These are phyloP conservation scores for Chionoecetes opilio DNA, from an alignment of 1,140 invertebrate species.

Conservation along the genomic window DNA sequence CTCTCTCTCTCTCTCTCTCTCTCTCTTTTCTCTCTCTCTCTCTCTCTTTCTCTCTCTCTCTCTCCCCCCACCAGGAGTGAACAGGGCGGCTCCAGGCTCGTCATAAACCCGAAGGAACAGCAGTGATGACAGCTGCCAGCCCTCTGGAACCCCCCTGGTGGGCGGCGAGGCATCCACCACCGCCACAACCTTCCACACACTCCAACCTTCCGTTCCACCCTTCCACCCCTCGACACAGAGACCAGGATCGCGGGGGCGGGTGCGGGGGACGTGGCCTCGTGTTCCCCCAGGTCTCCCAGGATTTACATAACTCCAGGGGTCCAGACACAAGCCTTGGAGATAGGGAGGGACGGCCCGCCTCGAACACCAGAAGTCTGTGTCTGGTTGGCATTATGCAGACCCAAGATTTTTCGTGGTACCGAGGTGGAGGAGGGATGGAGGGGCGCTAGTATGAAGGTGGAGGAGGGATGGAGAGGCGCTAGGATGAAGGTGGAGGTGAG, in stretches of 20 bases:
- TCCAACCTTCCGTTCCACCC: not conserved
- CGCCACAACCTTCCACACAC: not conserved
- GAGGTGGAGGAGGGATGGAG: not conserved
- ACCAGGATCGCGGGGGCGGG: not conserved
- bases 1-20: not conserved
- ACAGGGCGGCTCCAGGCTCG: conserved; percentile 38
- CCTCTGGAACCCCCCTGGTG: conserved; percentile 67
- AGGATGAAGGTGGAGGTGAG: not conserved
- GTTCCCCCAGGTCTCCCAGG: conserved; percentile 32
- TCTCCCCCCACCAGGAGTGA: not conserved
- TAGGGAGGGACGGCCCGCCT: conserved; percentile 56
- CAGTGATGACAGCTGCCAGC: conserved; percentile 73
- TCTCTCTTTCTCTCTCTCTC: conserved; percentile 13
- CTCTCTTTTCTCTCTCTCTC: not conserved
- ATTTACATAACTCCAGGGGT: conserved; percentile 77
- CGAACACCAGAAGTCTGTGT: conserved; percentile 74
- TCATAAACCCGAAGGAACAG: conserved; percentile 75
- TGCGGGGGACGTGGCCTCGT: conserved; percentile 32
- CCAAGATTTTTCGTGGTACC: not conserved
- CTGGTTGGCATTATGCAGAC: conserved; percentile 52
- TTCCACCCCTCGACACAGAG: not conserved
- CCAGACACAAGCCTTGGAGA: conserved; percentile 58
- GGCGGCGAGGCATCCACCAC: not conserved
- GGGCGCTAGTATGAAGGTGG: not conserved
- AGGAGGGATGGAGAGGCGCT: not conserved